Evolutionary conservation across 1,140 invertebrate genomes (phyloP).

Genomic region (Ips nitidus): DNA sequence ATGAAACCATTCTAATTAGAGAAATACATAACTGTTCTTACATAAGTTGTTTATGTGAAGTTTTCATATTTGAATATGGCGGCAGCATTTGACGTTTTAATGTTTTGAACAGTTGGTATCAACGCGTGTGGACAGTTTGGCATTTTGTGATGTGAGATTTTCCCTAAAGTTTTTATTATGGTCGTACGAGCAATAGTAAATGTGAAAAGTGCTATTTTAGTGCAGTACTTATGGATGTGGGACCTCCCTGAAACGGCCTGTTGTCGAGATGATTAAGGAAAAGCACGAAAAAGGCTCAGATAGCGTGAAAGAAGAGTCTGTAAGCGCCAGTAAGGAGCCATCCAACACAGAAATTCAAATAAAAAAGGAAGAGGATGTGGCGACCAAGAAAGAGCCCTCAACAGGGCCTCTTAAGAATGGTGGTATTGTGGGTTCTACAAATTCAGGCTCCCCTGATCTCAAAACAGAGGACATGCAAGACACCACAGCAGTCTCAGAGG

Average conservation of each 20-base stretch:
- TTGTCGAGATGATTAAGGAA: slow-evolving; percentile 51
- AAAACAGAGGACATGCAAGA: slow-evolving; percentile 43
- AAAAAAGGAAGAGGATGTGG: slow-evolving; percentile 50
- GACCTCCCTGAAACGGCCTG: slow-evolving; percentile 42
- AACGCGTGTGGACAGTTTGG: slow-evolving; percentile 54
- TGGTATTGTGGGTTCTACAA: slow-evolving; percentile 51
- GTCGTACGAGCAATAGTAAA: slow-evolving; percentile 44
- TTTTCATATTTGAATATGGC: slow-evolving; percentile 33
- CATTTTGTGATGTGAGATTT: slow-evolving; percentile 54
- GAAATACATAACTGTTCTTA: slow-evolving; percentile 15
- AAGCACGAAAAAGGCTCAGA: slow-evolving; percentile 53
- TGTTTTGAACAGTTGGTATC: slow-evolving; percentile 49
- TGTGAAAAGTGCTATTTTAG: slow-evolving; percentile 46
- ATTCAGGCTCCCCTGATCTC: slow-evolving; percentile 49
- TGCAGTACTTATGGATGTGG: slow-evolving; percentile 48
- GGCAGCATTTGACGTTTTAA: slow-evolving; percentile 33
- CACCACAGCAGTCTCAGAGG: slow-evolving; percentile 37
- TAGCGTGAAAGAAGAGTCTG: slow-evolving; percentile 51
- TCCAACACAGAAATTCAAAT: slow-evolving; percentile 47
- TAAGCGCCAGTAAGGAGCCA: slow-evolving; percentile 50
- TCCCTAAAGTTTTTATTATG: slow-evolving; percentile 52
- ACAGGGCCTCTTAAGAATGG: slow-evolving; percentile 48
- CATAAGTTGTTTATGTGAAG: slow-evolving; percentile 25
- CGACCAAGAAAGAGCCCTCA: slow-evolving; percentile 45
- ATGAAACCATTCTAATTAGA: slow-evolving; percentile 14